phyloP scores from a whole-genome alignment of 2,797 vertebrate genomes.

The Sebastes paucispinis region DNA sequence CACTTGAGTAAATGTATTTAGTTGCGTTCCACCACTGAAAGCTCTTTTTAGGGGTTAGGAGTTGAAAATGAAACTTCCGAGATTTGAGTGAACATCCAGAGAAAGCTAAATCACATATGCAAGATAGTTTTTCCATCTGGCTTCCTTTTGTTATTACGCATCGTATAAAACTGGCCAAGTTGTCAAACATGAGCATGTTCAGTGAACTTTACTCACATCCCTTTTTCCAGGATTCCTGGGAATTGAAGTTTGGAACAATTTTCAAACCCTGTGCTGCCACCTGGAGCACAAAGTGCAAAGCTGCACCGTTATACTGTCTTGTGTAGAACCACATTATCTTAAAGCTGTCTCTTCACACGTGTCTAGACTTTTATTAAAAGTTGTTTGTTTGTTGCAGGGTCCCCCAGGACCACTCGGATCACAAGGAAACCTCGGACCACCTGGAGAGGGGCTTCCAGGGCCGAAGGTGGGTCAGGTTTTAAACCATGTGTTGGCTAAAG shows the following conservation, averaged over 20 bases:
- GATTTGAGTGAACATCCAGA: neutral
- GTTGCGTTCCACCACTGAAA: neutral
- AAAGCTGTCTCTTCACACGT: neutral
- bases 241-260: neutral
- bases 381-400: constrained; percentile 76
- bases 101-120: neutral
- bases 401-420: constrained; percentile 76
- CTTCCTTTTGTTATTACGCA: neutral
- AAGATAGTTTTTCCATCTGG: neutral
- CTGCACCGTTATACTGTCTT: neutral
- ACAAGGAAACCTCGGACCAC: constrained; percentile 81
- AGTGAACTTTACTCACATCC: neutral
- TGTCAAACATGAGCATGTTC: neutral
- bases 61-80: neutral
- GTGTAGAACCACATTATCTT: neutral
- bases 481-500: neutral
- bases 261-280: neutral
- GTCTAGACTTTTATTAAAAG: neutral
- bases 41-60: neutral
- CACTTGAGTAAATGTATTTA: neutral
- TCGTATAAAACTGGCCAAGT: neutral
- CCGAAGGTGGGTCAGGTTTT: constrained; percentile 80
- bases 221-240: neutral
- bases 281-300: neutral
- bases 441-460: constrained; percentile 86